Evolutionary conservation across 1,140 invertebrate species (phyloP), one percentile per base, ranked within the genome.

Genomic region (Gryllus bimaculatus): DNA sequence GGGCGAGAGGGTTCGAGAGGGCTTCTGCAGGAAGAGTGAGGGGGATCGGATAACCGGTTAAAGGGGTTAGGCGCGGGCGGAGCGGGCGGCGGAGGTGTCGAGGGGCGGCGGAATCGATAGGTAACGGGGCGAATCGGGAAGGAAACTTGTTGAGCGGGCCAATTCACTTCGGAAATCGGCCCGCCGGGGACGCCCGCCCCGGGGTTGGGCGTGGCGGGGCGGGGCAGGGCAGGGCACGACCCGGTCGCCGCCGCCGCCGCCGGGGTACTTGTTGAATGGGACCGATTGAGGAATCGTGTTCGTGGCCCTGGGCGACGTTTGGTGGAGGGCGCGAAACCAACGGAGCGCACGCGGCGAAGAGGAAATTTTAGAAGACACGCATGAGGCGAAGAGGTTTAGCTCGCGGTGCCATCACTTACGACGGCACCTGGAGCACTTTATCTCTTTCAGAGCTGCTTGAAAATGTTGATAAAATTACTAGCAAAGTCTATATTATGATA

Each of bases 101-200:
- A 8, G 75, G 18, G 76, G 47, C 12, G 15, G 39, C 21, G 48
- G 15, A 77, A 49, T 20, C 76, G 76, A 77, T 77, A 77, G 39
- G 47, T 77, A 77, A 47, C 76, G 76, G 76, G 15, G 76, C 48
- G 76, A 48, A 77, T 77, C 76, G 76, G 76, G 48, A 47, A 77
- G 76, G 76, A 76, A 76, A 76, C 76, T 76, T 76, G 76, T 76
- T 76, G 76, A 76, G 76, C 39, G 74, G 47, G 20, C 76, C 76
- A 48, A 76, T 76, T 76, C 76, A 76, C 76, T 76, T 76, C 76
- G 76, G 76, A 76, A 76, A 76, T 76, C 76, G 76, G 47, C 48
- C 76, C 76, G 15, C 76, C 8, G 48, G 48, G 48, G 26, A 20
- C 47, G 76, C 48, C 47, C 13, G 39, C 48, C 47, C 39, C n/a